Evolutionary conservation across 2,797 vertebrate genomes (phyloP).

Genomic region (Esox lucius): DNA sequence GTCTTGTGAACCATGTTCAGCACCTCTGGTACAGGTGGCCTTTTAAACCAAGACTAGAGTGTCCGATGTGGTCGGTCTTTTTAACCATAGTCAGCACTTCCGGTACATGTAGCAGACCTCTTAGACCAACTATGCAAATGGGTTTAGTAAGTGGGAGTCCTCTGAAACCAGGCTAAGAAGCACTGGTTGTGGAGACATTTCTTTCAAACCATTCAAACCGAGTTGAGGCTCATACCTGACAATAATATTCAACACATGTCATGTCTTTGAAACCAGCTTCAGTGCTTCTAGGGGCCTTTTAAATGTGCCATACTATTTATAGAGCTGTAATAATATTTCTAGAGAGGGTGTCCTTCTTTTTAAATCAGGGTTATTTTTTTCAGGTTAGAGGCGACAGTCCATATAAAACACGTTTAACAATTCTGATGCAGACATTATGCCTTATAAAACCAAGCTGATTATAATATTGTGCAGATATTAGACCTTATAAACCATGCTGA

Average conservation of each 20-base stretch:
- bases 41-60: neutral
- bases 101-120: no score
- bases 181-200: no score
- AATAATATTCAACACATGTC: no score
- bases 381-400: neutral
- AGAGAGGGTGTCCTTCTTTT: neutral
- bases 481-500: slow-evolving; percentile 44
- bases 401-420: neutral
- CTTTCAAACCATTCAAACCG: no score
- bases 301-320: neutral
- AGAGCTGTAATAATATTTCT: neutral
- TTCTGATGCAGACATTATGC: slow-evolving; percentile 31
- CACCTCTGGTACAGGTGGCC: neutral
- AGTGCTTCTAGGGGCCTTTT: neutral
- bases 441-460: slow-evolving; percentile 37
- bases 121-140: no score
- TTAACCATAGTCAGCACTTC: neutral
- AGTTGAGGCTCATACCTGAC: no score
- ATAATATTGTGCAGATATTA: slow-evolving; percentile 27
- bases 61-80: neutral
- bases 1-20: neutral
- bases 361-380: neutral
- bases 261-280: neutral
- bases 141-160: no score
- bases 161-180: no score